Evolutionary conservation across 2,797 vertebrate species (phyloP), one percentile per base, ranked within the genome.

Genomic region (Karalla daura): DNA sequence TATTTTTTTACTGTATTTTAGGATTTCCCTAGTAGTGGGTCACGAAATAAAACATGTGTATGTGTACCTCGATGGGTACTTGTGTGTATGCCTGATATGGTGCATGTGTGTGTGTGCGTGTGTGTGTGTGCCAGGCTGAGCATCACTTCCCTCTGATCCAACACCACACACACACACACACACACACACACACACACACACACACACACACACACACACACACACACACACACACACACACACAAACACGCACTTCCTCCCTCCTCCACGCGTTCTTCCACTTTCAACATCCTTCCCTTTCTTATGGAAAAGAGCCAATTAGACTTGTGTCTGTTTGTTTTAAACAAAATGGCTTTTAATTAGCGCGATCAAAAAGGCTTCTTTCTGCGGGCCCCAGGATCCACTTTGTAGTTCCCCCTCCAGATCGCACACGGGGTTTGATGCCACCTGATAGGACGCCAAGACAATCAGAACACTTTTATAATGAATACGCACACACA

Each of bases 301-400:
- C 95, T 98, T 96, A 98, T 98, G 97, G 95, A 99, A 97, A 99
- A 96, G 95, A 98, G 96, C 96, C 97, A 99, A 99, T 99, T 99
- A 98, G 95, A 97, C 93, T 95, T 94, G 86, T 98, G 96, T 97
- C 96, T 98, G 96, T 98, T 98, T 99, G 97, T 98, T 98, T 98
- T 95, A 98, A 96, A 98, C 95, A 98, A 98, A 98, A 98, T 97
- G 96, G 95, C 94, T 97, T 96, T 98, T 98, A 98, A 98, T 99
- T 99, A 99, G 96, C 83, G 81, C 95, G 96, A 98, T 99, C 97
- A 98, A 97, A 97, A 91, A 91, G 83, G 78, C 93, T 90, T 91
- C 92, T 95, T 95, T 95, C 94, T 95, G 94, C 95, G 92, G 94
- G 95, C 95, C 93, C 90, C 91, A 80, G 94, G 93, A 93, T 93